These are phyloP conservation scores for Acanthis flammea DNA, from an alignment of 2,797 vertebrate genomes.

Conservation along the genomic window DNA sequence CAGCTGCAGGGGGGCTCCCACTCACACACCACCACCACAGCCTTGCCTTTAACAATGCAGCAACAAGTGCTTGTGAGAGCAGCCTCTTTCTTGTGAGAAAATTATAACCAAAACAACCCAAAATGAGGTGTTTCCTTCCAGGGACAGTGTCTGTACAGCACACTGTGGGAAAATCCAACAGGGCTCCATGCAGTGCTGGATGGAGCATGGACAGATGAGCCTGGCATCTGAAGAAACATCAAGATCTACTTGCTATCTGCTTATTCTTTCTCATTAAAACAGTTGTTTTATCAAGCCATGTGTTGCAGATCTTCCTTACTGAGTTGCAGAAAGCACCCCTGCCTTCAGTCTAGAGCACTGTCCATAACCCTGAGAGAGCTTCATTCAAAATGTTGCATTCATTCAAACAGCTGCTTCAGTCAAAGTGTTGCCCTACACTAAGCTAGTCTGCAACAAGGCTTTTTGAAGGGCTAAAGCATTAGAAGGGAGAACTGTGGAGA, in stretches of 20 bases:
- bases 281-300: background rate
- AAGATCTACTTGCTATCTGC: background rate
- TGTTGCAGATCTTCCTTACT: background rate
- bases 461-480: background rate
- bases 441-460: background rate
- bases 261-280: background rate
- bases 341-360: no score
- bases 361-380: background rate
- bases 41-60: background rate
- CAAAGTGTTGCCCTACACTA: background rate
- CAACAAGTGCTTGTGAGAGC: background rate
- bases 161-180: background rate
- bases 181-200: fast-evolving
- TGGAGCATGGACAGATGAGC: fast-evolving
- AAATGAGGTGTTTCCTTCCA: fast-evolving
- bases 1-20: background rate
- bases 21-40: background rate
- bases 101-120: fast-evolving
- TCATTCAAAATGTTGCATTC: background rate
- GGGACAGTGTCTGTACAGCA: fast-evolving
- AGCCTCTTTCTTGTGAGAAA: background rate
- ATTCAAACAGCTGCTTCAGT: background rate
- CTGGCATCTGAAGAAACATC: background rate
- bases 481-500: background rate
- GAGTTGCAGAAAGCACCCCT: background rate